These are phyloP conservation scores for Tauraco erythrolophus DNA, from an alignment of 2,113 vertebrate species.

Conservation along the genomic window DNA sequence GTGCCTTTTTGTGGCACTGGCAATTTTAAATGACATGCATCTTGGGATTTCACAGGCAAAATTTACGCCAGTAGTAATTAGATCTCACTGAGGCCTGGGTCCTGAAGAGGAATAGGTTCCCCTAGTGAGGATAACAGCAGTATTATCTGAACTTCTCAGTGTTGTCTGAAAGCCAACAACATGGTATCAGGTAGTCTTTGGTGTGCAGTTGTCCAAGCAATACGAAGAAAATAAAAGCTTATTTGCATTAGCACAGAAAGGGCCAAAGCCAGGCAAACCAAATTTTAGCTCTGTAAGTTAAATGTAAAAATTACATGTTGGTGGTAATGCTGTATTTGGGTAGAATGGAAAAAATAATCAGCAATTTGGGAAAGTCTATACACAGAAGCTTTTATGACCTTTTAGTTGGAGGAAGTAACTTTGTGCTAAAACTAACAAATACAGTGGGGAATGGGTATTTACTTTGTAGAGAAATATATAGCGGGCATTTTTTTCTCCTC, in stretches of 20 bases:
- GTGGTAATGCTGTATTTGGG: background rate
- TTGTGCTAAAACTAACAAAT: background rate
- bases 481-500: background rate
- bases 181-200: background rate
- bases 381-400: background rate
- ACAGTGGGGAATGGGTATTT: background rate
- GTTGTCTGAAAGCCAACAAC: background rate
- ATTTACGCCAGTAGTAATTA: conserved; percentile 8
- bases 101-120: background rate
- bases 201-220: background rate
- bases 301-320: background rate
- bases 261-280: background rate
- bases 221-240: background rate
- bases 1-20: conserved; percentile 19
- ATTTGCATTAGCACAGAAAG: background rate
- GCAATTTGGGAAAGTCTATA: background rate
- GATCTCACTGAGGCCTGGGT: background rate
- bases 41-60: background rate
- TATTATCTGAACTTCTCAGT: background rate
- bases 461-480: background rate
- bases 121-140: background rate
- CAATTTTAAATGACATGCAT: conserved; percentile 13
- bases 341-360: background rate
- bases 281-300: background rate
- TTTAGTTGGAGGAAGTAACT: background rate